phyloP scores from a whole-genome alignment of 2,888 invertebrate genomes.

The Lottia scabra region DNA sequence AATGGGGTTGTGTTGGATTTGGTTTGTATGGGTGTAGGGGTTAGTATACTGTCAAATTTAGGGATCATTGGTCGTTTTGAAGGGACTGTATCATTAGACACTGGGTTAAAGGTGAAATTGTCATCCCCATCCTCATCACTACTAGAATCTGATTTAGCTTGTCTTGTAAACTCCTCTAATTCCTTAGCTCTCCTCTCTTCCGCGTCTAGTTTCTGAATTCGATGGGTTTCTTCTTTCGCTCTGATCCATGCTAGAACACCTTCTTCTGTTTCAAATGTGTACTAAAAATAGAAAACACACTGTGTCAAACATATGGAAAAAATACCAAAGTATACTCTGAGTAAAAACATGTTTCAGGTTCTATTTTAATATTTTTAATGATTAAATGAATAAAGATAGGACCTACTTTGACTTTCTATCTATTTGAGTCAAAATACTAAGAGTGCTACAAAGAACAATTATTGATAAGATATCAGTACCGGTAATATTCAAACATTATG shows the following conservation, averaged over 20 bases:
- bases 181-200: slow-evolving; percentile 20
- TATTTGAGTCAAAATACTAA: no score
- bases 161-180: slow-evolving; percentile 6
- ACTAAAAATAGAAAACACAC: slow-evolving; percentile 42
- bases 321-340: no score
- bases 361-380: no score
- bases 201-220: slow-evolving; percentile 31
- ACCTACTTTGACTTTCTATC: no score
- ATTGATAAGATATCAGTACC: no score
- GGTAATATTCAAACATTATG: no score
- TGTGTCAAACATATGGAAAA: no score
- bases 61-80: slow-evolving; percentile 18
- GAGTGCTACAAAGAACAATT: no score
- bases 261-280: slow-evolving; percentile 58
- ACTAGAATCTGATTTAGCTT: slow-evolving; percentile 4
- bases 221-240: slow-evolving; percentile 45
- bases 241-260: slow-evolving; percentile 59
- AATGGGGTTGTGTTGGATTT: slow-evolving; percentile 4
- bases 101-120: slow-evolving; percentile 15
- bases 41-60: slow-evolving; percentile 12
- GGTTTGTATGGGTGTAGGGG: not conserved
- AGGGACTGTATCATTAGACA: slow-evolving; percentile 8
- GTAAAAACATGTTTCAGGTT: no score
- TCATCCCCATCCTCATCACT: slow-evolving; percentile 18
- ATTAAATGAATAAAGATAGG: no score